A percentile compares a stretch with the other conserved stretches of the same genome.
Conservation (phyloP, 2,888 invertebrate genomes). For the Pachliopta kotzebuea region DNA sequence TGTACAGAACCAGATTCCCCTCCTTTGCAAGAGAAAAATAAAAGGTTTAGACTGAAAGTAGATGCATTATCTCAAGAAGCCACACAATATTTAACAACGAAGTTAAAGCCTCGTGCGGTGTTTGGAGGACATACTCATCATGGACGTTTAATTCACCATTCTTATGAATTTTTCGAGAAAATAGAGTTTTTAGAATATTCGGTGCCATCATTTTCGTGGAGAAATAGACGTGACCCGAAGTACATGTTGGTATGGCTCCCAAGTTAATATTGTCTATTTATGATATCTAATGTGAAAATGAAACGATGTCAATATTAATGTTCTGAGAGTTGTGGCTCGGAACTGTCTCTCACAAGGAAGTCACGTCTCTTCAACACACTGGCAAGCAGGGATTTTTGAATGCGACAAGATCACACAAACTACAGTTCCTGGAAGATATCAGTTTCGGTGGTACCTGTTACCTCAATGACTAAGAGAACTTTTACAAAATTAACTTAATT, state of each 20-base stretch:
- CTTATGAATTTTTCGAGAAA: constrained; percentile 41
- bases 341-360: too few relatives aligned
- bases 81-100: constrained; percentile 81
- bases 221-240: constrained; percentile 95
- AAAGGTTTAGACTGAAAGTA: constrained; percentile 88
- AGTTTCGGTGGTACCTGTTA: too few relatives aligned
- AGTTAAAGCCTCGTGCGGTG: constrained; percentile 87
- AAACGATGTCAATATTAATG: too few relatives aligned
- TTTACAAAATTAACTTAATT: not conserved
- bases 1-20: constrained; percentile 92
- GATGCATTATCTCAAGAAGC: constrained; percentile 93
- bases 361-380: too few relatives aligned
- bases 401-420: too few relatives aligned
- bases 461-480: too few relatives aligned
- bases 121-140: constrained; percentile 97
- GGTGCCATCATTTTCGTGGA: constrained; percentile 97
- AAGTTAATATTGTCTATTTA: not conserved
- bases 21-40: constrained; percentile 83
- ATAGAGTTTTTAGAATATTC: constrained; percentile 86
- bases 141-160: constrained; percentile 85
- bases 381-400: too few relatives aligned
- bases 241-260: constrained; percentile 86
- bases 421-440: too few relatives aligned
- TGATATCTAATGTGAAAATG: too few relatives aligned
- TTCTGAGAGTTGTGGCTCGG: too few relatives aligned